These are phyloP conservation scores for Yponomeuta cagnagella DNA, from an alignment of 2,888 invertebrate species.

Conservation along the genomic window DNA sequence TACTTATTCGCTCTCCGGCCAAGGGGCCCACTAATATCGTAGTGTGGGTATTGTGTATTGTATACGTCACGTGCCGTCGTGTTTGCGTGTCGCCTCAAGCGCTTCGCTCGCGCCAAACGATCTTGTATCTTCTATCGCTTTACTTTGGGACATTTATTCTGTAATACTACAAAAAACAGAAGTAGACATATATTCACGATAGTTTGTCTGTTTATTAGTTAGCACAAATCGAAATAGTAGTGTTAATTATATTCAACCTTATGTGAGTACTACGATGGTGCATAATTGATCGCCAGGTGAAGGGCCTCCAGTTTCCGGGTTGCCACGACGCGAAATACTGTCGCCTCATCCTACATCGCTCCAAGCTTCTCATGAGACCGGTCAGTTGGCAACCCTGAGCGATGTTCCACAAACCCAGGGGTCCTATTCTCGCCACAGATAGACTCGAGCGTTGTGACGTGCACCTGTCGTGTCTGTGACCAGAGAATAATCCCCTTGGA, in stretches of 20 bases:
- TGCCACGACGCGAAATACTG: slow-evolving; percentile 96
- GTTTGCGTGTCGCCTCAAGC: slow-evolving; percentile 49
- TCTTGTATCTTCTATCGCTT: slow-evolving; percentile 23
- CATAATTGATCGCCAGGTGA: slow-evolving; percentile 81
- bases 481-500: neutral
- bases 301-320: slow-evolving; percentile 97
- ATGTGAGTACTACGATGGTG: neutral
- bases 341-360: slow-evolving; percentile 97
- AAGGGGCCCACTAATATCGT: slow-evolving; percentile 34
- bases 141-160: neutral
- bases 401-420: neutral
- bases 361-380: slow-evolving; percentile 96
- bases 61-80: slow-evolving; percentile 42
- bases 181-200: neutral
- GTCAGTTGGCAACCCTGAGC: slow-evolving; percentile 79
- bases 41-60: slow-evolving; percentile 46
- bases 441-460: neutral
- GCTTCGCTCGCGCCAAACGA: slow-evolving; percentile 53
- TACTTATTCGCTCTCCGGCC: slow-evolving; percentile 41
- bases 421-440: neutral
- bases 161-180: neutral
- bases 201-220: neutral
- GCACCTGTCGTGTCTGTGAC: neutral
- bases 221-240: neutral
- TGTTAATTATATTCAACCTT: neutral